phyloP scores from a whole-genome alignment of 2,113 vertebrate species.

The Carassius carassius region DNA sequence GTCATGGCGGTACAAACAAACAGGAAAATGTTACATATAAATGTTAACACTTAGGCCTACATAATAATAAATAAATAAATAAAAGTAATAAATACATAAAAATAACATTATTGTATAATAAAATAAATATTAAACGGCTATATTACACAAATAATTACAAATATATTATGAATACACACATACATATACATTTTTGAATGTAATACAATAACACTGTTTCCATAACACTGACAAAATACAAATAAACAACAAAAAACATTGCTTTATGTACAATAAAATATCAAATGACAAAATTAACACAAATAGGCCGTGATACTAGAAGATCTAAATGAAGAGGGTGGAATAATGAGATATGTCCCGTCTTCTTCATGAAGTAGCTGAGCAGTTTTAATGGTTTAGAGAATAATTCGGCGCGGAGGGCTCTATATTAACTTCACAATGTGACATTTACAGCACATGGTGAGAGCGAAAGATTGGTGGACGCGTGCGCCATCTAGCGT shows the following conservation, averaged over 20 bases:
- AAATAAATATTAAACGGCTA: neutral
- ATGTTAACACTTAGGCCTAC: neutral
- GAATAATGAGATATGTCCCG: neutral
- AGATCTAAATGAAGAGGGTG: neutral
- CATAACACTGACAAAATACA: neutral
- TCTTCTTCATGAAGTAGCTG: neutral
- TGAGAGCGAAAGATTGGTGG: neutral
- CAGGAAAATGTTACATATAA: neutral
- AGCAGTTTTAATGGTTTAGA: neutral
- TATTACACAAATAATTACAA: neutral
- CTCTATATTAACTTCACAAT: neutral
- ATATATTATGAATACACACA: neutral
- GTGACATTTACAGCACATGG: neutral
- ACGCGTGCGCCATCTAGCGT: constrained; percentile 29
- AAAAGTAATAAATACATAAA: too few relatives aligned
- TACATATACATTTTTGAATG: neutral
- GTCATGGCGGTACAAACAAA: neutral
- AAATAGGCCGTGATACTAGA: too few relatives aligned
- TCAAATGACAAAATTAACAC: neutral
- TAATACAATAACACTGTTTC: neutral
- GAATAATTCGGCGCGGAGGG: neutral
- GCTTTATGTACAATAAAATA: neutral
- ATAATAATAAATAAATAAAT: too few relatives aligned
- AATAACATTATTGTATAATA: neutral
- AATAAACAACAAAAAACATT: neutral